Evolutionary conservation across 1,140 invertebrate species (phyloP).

Genomic region (Octopus sinensis): DNA sequence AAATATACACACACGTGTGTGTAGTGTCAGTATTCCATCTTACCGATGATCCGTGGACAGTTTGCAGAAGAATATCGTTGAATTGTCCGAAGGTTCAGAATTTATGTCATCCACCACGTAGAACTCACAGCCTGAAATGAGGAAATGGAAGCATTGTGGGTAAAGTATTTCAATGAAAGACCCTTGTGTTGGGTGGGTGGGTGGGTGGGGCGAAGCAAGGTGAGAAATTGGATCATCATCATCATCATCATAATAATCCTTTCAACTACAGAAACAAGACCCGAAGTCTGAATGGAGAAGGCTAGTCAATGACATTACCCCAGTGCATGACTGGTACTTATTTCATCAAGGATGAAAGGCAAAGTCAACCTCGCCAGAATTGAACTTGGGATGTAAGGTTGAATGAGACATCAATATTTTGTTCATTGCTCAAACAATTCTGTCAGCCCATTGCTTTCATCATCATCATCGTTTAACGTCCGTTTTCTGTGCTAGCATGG

Average conservation of each 20-base stretch:
- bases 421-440: too few species aligned
- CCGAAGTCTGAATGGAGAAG: neutral
- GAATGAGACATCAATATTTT: too few species aligned
- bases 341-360: too few species aligned
- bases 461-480: too few species aligned
- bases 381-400: too few species aligned
- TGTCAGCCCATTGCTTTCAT: too few species aligned
- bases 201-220: neutral
- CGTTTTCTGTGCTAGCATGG: too few species aligned
- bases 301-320: neutral
- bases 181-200: neutral
- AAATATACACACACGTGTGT: too few species aligned
- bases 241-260: neutral
- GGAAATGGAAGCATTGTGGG: neutral
- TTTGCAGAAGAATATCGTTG: conserved; percentile 39
- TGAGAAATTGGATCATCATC: neutral
- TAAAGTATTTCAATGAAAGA: neutral
- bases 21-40: neutral
- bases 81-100: conserved; percentile 26
- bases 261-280: neutral
- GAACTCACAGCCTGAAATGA: conserved; percentile 36
- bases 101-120: conserved; percentile 31
- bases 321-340: too few species aligned
- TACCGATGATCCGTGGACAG: conserved; percentile 52
- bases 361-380: too few species aligned